Conservation (phyloP, 2,888 invertebrate species). For the Euproctis similis region DNA sequence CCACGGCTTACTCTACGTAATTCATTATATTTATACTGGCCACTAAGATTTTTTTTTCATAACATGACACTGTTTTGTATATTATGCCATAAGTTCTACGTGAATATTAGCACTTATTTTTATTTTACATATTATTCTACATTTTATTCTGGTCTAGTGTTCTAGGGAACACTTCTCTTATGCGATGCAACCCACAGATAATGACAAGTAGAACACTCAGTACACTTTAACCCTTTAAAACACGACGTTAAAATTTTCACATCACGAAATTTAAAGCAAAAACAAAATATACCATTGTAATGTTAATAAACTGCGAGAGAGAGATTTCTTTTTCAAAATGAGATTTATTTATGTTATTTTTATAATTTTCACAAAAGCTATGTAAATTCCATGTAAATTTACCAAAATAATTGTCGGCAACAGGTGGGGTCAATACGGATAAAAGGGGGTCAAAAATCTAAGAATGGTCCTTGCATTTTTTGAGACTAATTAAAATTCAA, state of each 20-base stretch:
- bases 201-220: too few species aligned
- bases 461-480: slow-evolving; percentile 19
- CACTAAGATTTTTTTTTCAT: too few species aligned
- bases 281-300: slow-evolving; percentile 27
- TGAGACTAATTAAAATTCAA: slow-evolving; percentile 43
- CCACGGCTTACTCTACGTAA: too few species aligned
- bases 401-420: slow-evolving; percentile 37
- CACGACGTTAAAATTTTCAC: slow-evolving; percentile 19
- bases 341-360: slow-evolving; percentile 1
- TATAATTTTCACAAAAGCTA: slow-evolving; percentile 17
- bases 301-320: slow-evolving; percentile 38
- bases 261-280: slow-evolving; percentile 20
- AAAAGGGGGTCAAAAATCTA: slow-evolving; percentile 44
- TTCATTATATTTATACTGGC: too few species aligned
- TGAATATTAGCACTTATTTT: too few species aligned
- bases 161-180: too few species aligned
- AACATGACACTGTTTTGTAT: too few species aligned
- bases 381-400: too few species aligned
- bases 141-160: too few species aligned
- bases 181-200: too few species aligned
- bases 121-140: too few species aligned
- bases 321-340: slow-evolving; percentile 17
- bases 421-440: slow-evolving; percentile 58
- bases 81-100: too few species aligned
- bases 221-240: slow-evolving; percentile 22